Percentiles rank a stretch among this genome's conserved stretches.
phyloP scores from a whole-genome alignment of 2,888 invertebrate genomes.

The Cryptus viduatorius region DNA sequence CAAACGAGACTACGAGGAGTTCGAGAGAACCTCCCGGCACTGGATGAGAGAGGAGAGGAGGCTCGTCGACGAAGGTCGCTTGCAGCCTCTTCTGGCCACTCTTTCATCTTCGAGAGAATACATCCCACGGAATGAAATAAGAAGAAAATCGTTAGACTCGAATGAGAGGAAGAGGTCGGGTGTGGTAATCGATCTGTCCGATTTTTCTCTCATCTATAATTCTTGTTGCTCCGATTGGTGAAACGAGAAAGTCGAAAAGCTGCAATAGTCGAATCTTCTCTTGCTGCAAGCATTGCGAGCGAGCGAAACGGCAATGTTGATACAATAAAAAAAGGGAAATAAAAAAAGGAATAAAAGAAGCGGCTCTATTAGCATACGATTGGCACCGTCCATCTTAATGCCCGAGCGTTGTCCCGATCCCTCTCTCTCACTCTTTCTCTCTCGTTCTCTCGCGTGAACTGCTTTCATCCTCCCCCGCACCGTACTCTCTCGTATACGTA shows the following conservation, averaged over 20 bases:
- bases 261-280: background rate
- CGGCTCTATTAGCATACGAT: constrained; percentile 83
- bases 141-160: constrained; percentile 26
- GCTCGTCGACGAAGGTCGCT: constrained; percentile 58
- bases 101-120: constrained; percentile 62
- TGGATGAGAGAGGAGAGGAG: constrained; percentile 34
- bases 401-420: constrained; percentile 72
- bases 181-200: constrained; percentile 49
- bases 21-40: constrained; percentile 40
- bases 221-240: constrained; percentile 24
- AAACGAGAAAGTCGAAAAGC: background rate
- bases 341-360: constrained; percentile 41
- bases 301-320: background rate
- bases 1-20: constrained; percentile 56
- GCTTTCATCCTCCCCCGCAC: constrained; percentile 64
- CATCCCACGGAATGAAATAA: constrained; percentile 34
- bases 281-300: background rate
- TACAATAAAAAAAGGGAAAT: constrained; percentile 25
- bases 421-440: constrained; percentile 34
- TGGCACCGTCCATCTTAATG: constrained; percentile 83
- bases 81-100: constrained; percentile 52
- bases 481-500: constrained; percentile 70
- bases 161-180: constrained; percentile 25
- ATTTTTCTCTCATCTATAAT: constrained; percentile 30
- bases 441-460: background rate